Conservation (phyloP, 2,888 invertebrate genomes). For the Nebria salina region DNA sequence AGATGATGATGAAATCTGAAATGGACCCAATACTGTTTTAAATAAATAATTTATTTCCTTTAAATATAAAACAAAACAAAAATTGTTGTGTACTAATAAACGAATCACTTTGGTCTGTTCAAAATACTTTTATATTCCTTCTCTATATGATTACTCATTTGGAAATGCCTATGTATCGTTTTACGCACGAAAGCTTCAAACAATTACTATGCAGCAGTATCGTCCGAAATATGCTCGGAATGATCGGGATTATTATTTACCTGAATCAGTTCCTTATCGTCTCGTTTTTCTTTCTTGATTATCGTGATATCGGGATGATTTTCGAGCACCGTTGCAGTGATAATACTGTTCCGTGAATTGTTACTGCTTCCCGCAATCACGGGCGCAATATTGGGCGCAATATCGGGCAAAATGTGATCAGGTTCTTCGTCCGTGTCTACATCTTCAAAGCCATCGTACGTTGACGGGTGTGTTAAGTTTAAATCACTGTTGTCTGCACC, state of each 20-base stretch:
- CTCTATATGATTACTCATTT: conserved; percentile 49
- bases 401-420: conserved; percentile 63
- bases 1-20: neutral
- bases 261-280: conserved; percentile 61
- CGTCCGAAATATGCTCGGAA: conserved; percentile 55
- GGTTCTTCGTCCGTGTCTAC: conserved; percentile 62
- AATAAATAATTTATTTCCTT: conserved; percentile 47
- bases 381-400: conserved; percentile 52
- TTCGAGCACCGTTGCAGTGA: conserved; percentile 62
- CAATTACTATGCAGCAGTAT: conserved; percentile 39
- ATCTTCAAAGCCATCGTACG: conserved; percentile 61
- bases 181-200: conserved; percentile 42
- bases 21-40: conserved; percentile 39
- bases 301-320: conserved; percentile 71
- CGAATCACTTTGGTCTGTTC: conserved; percentile 64
- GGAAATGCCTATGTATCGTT: conserved; percentile 55
- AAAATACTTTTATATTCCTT: conserved; percentile 58
- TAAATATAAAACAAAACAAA: conserved; percentile 49
- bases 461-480: conserved; percentile 61
- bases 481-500: conserved; percentile 62
- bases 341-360: conserved; percentile 56
- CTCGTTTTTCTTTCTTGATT: conserved; percentile 67
- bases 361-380: conserved; percentile 51
- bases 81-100: conserved; percentile 50
- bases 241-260: conserved; percentile 63